Evolutionary conservation across 2,888 invertebrate species (phyloP), one percentile per base, ranked within the genome.

Genomic region (Chaetogeoica ovagalla): DNA sequence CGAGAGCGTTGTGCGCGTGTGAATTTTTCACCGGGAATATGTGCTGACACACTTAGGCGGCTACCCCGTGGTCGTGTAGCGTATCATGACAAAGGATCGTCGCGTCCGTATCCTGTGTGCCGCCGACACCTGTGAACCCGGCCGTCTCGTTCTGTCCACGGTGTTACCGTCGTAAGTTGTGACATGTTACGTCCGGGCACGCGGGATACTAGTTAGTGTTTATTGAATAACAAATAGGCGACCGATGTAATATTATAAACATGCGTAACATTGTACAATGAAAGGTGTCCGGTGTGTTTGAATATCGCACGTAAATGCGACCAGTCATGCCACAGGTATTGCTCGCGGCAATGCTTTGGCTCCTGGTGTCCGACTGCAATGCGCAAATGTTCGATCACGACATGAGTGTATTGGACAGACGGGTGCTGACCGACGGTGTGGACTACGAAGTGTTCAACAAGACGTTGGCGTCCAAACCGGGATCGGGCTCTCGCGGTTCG

Each of bases 401-500:
- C n/a, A 57, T 71, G 77, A 39, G 77, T 63, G 70, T 77, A 48
- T 43, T 79, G 48, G 79, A 79, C n/a, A 71, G 83, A 73, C 81
- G 83, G 74, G 81, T 83, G 65, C 71, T 83, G 65, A 75, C 66
- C 9, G 83, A 83, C n/a, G 71, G 82, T 69, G 83, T 84, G 55
- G 70, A 83, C 63, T 83, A 83, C 82, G 84, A 84, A 81, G 77
- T 84, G 30, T 84, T 84, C 76, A 83, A 84, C 68, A 84, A 83
- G 75, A 84, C 84, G 13, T 71, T 84, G 9, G 84, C 84, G 37
- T 83, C 84, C 17, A 84, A 84, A 79, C 82, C 77, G n/a, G 79
- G 71, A 0, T 79, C 79, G 0, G n/a, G 57, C 19, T 79, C 79
- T 83, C 82, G 83, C 7, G 71, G 57, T 21, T 70, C 75, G n/a